phyloP scores from a whole-genome alignment of 1,140 invertebrate genomes.

The Potamilus streckersoni region DNA sequence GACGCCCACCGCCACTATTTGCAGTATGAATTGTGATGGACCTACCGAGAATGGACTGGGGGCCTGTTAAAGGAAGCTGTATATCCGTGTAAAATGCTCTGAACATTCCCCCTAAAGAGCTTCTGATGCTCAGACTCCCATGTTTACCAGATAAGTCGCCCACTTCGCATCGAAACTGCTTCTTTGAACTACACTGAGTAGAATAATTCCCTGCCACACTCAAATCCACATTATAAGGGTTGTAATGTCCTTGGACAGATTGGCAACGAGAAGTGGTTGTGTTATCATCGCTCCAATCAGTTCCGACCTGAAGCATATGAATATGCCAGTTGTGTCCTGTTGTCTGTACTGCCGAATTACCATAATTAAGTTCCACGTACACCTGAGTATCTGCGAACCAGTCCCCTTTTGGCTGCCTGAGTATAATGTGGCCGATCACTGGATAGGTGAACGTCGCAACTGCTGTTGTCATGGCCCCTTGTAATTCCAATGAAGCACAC shows the following conservation, averaged over 20 bases:
- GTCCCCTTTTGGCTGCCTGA: constrained; percentile 84
- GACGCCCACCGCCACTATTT: constrained; percentile 83
- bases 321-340: constrained; percentile 79
- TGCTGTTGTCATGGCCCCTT: constrained; percentile 60
- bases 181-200: constrained; percentile 62
- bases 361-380: constrained; percentile 80
- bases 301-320: constrained; percentile 75
- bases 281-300: constrained; percentile 73
- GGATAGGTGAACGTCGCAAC: constrained; percentile 78
- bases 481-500: constrained; percentile 69
- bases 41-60: constrained; percentile 80
- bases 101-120: constrained; percentile 77
- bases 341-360: constrained; percentile 82
- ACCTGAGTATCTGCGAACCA: constrained; percentile 84
- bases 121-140: constrained; percentile 80
- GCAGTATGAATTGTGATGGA: constrained; percentile 92
- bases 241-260: constrained; percentile 82
- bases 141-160: constrained; percentile 74
- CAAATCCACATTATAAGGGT: constrained; percentile 79
- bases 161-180: constrained; percentile 67
- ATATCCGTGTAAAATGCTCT: constrained; percentile 82
- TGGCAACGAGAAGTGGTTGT: constrained; percentile 67
- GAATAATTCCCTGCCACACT: constrained; percentile 28
- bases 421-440: constrained; percentile 85
- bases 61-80: constrained; percentile 82